phyloP scores from a whole-genome alignment of 35 echinoderm and acorn worm species.

The Heliocidaris erythrogramma region DNA sequence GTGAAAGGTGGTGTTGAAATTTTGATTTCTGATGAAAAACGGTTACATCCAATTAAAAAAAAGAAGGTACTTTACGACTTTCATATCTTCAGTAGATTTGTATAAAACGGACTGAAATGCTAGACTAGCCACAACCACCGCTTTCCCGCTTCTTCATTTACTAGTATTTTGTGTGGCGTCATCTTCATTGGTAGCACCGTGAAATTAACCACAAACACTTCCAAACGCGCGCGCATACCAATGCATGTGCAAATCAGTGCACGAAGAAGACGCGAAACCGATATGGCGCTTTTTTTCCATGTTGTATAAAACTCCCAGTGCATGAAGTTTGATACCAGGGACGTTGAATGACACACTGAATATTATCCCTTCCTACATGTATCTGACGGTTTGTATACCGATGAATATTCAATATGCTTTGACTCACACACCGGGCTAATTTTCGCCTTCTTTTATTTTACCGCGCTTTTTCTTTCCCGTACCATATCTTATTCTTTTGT shows the following conservation, averaged over 20 bases:
- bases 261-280: neutral
- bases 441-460: neutral
- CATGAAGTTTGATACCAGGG: conserved; percentile 1
- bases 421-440: neutral
- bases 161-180: neutral
- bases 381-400: neutral
- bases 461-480: neutral
- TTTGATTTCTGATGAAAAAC: too few species aligned
- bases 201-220: neutral
- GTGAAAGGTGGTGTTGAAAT: too few species aligned
- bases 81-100: neutral
- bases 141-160: neutral
- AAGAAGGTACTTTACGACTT: neutral
- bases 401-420: neutral
- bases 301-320: conserved; percentile 1
- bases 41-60: too few species aligned
- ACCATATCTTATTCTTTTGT: neutral
- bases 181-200: neutral
- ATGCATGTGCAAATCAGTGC: conserved; percentile 8
- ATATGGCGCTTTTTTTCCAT: neutral
- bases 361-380: neutral
- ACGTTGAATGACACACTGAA: neutral
- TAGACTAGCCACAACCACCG: neutral
- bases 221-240: neutral
- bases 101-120: neutral